phyloP scores from a whole-genome alignment of 2,113 vertebrate genomes.

The Garra rufa region DNA sequence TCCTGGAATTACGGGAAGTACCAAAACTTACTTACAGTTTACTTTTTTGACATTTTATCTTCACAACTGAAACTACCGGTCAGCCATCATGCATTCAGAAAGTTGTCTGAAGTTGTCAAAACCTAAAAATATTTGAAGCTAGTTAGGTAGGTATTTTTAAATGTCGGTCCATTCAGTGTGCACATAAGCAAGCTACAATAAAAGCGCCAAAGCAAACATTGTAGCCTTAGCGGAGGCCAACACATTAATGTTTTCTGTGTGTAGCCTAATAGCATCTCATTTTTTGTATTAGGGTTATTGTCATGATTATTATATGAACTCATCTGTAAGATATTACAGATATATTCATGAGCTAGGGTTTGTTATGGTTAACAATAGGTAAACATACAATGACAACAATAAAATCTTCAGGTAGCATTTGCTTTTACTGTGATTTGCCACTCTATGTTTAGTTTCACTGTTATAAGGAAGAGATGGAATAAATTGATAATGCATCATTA shows the following conservation, averaged over 20 bases:
- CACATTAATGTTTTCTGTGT: neutral
- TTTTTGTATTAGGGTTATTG: neutral
- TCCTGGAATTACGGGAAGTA: neutral
- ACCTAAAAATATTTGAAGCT: no score
- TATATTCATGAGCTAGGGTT: neutral
- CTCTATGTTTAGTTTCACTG: neutral
- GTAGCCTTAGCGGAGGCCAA: neutral
- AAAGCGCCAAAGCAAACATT: neutral
- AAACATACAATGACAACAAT: neutral
- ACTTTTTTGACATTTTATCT: neutral
- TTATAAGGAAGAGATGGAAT: conserved; percentile 8
- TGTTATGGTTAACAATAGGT: neutral
- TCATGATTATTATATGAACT: neutral
- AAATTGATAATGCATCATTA: neutral
- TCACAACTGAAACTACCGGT: no score
- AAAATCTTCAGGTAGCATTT: neutral
- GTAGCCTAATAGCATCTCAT: neutral
- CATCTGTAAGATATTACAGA: neutral
- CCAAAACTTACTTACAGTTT: neutral
- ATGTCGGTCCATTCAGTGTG: neutral
- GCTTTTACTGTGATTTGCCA: neutral
- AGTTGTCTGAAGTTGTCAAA: no score
- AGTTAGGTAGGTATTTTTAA: neutral
- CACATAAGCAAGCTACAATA: neutral
- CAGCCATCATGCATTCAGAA: no score